phyloP scores from a whole-genome alignment of 2,797 vertebrate species.

The Threskiornis aethiopicus region DNA sequence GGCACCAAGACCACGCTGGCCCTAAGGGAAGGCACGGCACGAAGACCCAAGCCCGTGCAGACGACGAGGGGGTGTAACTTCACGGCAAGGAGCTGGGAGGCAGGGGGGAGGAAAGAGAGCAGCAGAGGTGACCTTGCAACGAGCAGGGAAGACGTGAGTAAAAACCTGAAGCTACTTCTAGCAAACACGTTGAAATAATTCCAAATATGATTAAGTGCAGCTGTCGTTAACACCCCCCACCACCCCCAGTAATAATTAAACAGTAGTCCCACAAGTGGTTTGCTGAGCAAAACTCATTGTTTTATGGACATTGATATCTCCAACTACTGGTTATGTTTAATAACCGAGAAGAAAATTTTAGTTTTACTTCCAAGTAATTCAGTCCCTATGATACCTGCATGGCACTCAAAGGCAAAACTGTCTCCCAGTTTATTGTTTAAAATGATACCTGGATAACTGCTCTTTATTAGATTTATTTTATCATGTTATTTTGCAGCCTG shows the following conservation, averaged over 20 bases:
- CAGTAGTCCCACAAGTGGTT: neutral
- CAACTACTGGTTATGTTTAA: neutral
- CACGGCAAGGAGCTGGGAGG: neutral
- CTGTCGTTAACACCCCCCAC: neutral
- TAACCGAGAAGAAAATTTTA: neutral
- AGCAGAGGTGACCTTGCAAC: fast-evolving
- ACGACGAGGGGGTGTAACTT: fast-evolving
- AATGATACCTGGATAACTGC: no score
- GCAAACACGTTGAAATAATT: neutral
- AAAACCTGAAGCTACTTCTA: neutral
- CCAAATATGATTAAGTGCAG: neutral
- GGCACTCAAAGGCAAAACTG: neutral
- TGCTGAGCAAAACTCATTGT: neutral
- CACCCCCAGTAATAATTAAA: neutral
- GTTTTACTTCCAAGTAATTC: neutral
- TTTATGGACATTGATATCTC: neutral
- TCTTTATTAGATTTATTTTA: neutral
- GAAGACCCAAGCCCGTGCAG: neutral
- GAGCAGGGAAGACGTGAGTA: neutral
- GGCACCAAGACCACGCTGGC: neutral
- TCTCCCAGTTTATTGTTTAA: neutral
- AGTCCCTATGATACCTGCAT: neutral
- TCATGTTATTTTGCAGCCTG: neutral
- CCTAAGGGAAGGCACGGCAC: no score
- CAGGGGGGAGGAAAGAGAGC: neutral